Evolutionary conservation across 2,888 invertebrate species (phyloP).

Genomic region (Nezara viridula): DNA sequence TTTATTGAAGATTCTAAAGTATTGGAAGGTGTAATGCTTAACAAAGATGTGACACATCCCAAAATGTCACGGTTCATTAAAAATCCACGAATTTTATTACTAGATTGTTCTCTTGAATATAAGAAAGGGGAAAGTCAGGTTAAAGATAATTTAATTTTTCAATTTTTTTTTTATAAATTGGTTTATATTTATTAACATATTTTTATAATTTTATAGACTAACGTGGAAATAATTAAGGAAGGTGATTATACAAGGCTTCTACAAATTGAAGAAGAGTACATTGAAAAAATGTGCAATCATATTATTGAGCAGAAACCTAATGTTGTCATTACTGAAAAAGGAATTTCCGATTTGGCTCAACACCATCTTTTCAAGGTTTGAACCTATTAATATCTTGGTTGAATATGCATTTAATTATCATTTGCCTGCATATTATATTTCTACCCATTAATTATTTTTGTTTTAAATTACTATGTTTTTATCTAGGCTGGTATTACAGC

Average conservation of each 20-base stretch:
- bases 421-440: neutral
- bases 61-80: conserved; percentile 96
- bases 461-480: conserved; percentile 15
- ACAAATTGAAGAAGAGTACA: conserved; percentile 95
- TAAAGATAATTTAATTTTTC: conserved; percentile 5
- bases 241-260: conserved; percentile 95
- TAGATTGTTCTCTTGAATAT: conserved; percentile 97
- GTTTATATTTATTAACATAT: conserved; percentile 3
- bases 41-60: conserved; percentile 98
- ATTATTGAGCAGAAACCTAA: conserved; percentile 93
- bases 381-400: neutral
- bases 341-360: conserved; percentile 93
- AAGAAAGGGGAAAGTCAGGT: conserved; percentile 96
- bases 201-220: conserved; percentile 76
- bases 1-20: conserved; percentile 94
- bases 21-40: conserved; percentile 95
- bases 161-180: neutral
- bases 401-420: neutral
- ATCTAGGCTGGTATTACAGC: conserved; percentile 76
- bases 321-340: conserved; percentile 97
- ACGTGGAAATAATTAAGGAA: conserved; percentile 95
- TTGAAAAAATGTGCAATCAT: conserved; percentile 89
- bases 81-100: conserved; percentile 93
- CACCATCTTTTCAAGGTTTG: conserved; percentile 83
- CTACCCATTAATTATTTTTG: neutral